Evolutionary conservation across 2,888 invertebrate species (phyloP).

Genomic region (Xiphydria camelus): DNA sequence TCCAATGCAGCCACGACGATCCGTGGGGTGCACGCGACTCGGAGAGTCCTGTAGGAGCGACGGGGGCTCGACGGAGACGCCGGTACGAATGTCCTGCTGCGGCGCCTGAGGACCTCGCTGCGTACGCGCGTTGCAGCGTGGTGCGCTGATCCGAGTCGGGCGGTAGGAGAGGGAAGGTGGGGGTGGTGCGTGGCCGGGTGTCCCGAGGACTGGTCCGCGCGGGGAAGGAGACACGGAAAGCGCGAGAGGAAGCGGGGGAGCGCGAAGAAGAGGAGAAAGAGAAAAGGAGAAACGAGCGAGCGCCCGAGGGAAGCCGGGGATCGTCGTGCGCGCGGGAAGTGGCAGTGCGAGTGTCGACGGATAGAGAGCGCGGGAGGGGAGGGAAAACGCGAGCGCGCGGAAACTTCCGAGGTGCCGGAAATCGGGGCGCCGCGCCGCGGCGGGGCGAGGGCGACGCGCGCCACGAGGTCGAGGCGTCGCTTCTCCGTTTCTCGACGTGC

Average conservation of each 20-base stretch:
- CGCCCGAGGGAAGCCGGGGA: background rate
- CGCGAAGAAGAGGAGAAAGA: constrained; percentile 2
- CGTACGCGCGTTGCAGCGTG: too few species aligned
- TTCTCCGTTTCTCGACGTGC: too few species aligned
- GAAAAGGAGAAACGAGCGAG: background rate
- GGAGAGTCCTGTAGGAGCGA: too few species aligned
- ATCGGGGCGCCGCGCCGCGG: too few species aligned
- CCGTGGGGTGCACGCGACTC: background rate
- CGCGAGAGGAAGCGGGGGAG: too few species aligned
- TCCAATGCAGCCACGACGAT: constrained; percentile 22
- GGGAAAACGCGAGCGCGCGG: too few species aligned
- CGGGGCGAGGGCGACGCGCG: background rate
- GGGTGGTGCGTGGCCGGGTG: constrained; percentile 1
- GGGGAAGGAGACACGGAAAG: constrained; percentile 5
- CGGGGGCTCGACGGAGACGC: too few species aligned
- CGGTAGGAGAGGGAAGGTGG: constrained; percentile 6
- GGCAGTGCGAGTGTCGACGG: background rate
- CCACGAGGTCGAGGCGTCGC: too few species aligned
- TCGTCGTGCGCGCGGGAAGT: background rate
- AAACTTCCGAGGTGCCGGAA: too few species aligned
- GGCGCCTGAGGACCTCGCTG: constrained; percentile 6
- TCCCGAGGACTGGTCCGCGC: constrained; percentile 3
- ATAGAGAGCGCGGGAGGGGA: too few species aligned
- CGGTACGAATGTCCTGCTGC: constrained; percentile 15
- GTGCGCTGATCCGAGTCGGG: too few species aligned